Evolutionary conservation across 2,113 vertebrate genomes (phyloP), one percentile per base, ranked within the genome.

Genomic region (Raphicerus campestris): DNA sequence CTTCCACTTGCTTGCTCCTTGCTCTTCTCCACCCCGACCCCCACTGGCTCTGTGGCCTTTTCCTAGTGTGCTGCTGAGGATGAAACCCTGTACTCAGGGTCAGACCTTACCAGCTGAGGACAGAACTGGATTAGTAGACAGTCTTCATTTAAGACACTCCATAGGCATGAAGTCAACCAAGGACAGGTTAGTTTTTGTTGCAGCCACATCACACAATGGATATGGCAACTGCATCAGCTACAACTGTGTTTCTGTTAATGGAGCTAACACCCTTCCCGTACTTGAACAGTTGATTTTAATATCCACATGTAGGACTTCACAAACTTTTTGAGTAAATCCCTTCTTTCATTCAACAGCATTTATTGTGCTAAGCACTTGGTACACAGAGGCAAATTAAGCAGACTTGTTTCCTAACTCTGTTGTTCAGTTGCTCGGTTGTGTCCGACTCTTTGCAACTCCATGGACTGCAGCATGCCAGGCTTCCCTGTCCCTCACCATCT

Each of bases 331-430:
- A 66, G 11, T 84, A 77, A 84, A 82, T 92, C 84, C 19, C 6
- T 26, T 91, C 56, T 95, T 96, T 97, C 20, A 87, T 86, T 94
- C 75, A 55, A 56, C 5, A 66, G 70, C 89, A 93, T 35, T 90
- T 61, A 95, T 7, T 90, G 45, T 35, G 73, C 84, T 61, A 60
- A 96, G 53, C 42, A 87, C 28, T 56, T 63, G 91, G 58, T 75
- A 95, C 24, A 80, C 5, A 86, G 26, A 94, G 35, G 49, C 32
- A 85, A 97, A 97, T 30, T 89, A 89, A 93, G 75, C 0, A 56
- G 80, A 53, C 49, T 80, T 55, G 11, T n/a, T 89, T 97, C 32
- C 58, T 84, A 66, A 55, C 42, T 73, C 66, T 75, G 20, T 75
- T 75, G 70, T 75, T 75, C 70, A 75, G 39, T 42, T 14, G 70